Base-by-base conservation (phyloP, 2,888 invertebrate species). In the Orchesella flavescens region DNA sequence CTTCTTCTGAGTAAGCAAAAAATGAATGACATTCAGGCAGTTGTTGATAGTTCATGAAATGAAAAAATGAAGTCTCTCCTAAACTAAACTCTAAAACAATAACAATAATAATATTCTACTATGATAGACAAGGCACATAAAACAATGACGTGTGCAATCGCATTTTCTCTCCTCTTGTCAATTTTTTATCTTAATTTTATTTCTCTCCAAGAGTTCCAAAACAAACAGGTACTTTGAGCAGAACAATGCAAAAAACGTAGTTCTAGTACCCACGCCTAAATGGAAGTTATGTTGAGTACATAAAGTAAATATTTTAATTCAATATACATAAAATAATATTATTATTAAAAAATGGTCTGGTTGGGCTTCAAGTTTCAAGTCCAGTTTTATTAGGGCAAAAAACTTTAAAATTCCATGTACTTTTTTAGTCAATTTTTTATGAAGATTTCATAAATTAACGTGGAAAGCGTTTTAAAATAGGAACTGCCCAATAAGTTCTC, bases 1-100 rank as follows among this genome's bases (percentile, higher is more conserved):
- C 19, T 21, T 17, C 10, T 46, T 3, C 17, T 59, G 34, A 21
- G 21, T 21, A 46, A 7, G 55, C 65, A 72, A 57, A 55, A 72
- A 57, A 72, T 57, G 43, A 49, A 43, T 73, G 61, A 73, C 73
- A 73, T 61, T 61, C 72, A 72, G 24, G 49, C n/a, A 43, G 44
- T 34, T 13, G 34, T 17, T 61, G 44, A 61, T 61, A 73, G 44
- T 21, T 46, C 19, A 46, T 61, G 46, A 73, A 61, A 12, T 21
- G 19, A 61, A 44, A 73, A 69, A 59, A 61, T 44, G 21, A 10
- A 9, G 15, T 57, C 23, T n/a, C n/a, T n/a, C n/a, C n/a, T n/a
- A n/a, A n/a, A n/a, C n/a, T n/a, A 24, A 55, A 55, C n/a, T 23
- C 7, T 49, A 46, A 9, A 46, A 13, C 13, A 21, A 21, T 53